Conservation (phyloP, 2,113 vertebrate genomes). For the Pollachius pollachius region DNA sequence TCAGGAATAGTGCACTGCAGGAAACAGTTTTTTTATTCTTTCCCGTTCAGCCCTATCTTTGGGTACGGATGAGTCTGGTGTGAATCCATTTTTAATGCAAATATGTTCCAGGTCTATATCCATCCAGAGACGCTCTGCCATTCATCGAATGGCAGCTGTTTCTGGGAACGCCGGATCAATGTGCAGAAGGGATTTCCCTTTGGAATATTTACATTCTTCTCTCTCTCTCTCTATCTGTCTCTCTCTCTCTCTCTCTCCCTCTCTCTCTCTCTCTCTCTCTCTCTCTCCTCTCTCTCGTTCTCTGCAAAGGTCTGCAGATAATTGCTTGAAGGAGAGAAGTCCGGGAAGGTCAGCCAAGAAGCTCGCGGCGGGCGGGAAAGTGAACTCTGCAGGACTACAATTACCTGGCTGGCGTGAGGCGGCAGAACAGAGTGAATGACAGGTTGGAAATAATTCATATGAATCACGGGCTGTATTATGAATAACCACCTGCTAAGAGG, state of each 20-base stretch:
- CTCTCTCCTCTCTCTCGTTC: background rate
- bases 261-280: background rate
- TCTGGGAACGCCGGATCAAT: too few species aligned
- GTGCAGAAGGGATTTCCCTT: conserved; percentile 31
- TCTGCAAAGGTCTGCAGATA: conserved; percentile 55
- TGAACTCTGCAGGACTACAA: conserved; percentile 67
- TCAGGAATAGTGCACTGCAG: too few species aligned
- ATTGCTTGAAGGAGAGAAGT: conserved; percentile 57
- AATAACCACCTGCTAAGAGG: conserved; percentile 65
- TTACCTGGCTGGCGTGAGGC: conserved; percentile 53
- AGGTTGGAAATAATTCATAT: conserved; percentile 70
- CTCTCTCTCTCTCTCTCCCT: background rate
- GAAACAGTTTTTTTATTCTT: too few species aligned
- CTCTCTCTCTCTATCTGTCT: background rate
- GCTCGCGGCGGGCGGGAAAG: conserved; percentile 56
- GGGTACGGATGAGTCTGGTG: too few species aligned
- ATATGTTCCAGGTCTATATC: too few species aligned
- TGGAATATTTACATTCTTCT: conserved; percentile 46
- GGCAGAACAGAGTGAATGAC: conserved; percentile 66
- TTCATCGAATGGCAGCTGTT: too few species aligned
- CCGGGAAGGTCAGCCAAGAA: conserved; percentile 69
- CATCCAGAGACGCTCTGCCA: too few species aligned
- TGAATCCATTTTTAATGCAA: too few species aligned
- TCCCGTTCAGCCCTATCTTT: too few species aligned
- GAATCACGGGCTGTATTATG: conserved; percentile 64